Evolutionary conservation across 2,888 invertebrate species (phyloP), one percentile per base, ranked within the genome.

Genomic region (Caenorhabditis sp.): DNA sequence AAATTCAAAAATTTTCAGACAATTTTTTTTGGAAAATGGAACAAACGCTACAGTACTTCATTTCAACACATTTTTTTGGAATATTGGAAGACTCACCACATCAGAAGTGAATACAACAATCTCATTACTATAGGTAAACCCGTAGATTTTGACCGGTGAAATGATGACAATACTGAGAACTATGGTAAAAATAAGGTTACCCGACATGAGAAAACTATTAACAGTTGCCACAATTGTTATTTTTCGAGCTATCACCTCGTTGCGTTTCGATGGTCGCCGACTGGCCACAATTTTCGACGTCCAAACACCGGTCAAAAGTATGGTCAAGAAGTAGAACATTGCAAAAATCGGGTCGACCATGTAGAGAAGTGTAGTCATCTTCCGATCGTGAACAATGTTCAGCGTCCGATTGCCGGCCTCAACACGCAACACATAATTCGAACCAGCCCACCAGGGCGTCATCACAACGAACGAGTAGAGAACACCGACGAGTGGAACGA

Each of bases 121-220:
- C 12, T 6, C 14, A 14, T 43, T 43, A 43, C 43, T 14, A 17
- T 43, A 43, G 2, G 43, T 14, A 17, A 12, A 17, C 14, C 43
- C 43, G 14, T 43, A 43, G 14, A 3, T 43, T 43, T 43, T 5
- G 17, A 43, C 14, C 2, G 43, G 43, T 12, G 43, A 43, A 3
- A 43, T 17, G 2, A 43, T 43, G 17, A 43, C 17, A 43, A 43
- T 43, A 43, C 14, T 43, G 10, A 43, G 43, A 43, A 43, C 43
- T 43, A 70, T 60, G 36, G 62, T 24, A 17, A 70, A 54, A 1
- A 66, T 19, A 24, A 70, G 50, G 23, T 70, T 70, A 0, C 70
- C 70, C 0, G 70, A 66, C 70, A 70, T 70, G 8, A 70, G 26
- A 58, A 70, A 1, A 50, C 66, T 66, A 36, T 71, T 71, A 17